phyloP scores from a whole-genome alignment of 2,113 vertebrate genomes.

The Aplodontia rufa region DNA sequence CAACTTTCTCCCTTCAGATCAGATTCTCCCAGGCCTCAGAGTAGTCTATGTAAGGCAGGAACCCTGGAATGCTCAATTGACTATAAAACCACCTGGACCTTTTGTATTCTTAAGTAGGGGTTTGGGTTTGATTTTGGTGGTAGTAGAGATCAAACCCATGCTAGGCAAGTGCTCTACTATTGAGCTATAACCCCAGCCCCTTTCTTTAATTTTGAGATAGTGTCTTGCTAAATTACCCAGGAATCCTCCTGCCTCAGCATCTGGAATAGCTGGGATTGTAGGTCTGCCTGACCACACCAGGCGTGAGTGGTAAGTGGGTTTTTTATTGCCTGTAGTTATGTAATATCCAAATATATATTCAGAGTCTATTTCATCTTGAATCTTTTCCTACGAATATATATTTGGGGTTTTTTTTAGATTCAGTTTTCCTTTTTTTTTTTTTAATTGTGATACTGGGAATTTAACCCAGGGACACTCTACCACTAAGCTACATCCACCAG shows the following conservation, averaged over 20 bases:
- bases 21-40: not conserved
- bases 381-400: slow-evolving; percentile 1
- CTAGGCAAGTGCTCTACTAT: not conserved
- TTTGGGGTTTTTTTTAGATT: not conserved
- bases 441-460: no score
- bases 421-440: no score
- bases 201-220: not conserved
- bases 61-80: accelerated
- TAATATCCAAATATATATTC: not conserved
- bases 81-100: not conserved
- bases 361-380: not conserved
- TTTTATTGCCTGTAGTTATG: not conserved
- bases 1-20: not conserved
- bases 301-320: not conserved
- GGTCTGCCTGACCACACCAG: not conserved
- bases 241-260: not conserved
- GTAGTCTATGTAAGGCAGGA: not conserved
- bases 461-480: no score
- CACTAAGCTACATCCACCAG: no score
- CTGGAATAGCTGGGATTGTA: not conserved
- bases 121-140: not conserved
- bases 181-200: not conserved
- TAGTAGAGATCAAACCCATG: not conserved
- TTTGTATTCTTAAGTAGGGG: not conserved
- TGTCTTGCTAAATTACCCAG: not conserved